These are phyloP conservation scores for Vesta saturnalis DNA, from an alignment of 2,888 invertebrate genomes.

Conservation along the genomic window DNA sequence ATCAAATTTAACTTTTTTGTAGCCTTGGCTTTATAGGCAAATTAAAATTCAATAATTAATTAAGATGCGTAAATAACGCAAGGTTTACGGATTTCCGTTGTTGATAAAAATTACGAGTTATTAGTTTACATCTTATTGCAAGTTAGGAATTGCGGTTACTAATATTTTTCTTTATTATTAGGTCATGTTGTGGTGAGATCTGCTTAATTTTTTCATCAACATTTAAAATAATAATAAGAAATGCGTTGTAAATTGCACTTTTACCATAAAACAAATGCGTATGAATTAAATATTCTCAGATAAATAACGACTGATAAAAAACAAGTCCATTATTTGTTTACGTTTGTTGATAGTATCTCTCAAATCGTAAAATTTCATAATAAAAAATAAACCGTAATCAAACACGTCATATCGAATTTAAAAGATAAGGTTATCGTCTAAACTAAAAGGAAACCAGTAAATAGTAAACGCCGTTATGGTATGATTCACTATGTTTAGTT, in stretches of 20 bases:
- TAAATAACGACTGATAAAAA: not conserved
- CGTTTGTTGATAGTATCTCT: not conserved
- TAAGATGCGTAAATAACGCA: not conserved
- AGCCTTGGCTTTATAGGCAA: no score
- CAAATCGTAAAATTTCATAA: not conserved
- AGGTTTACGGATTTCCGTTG: constrained; percentile 10
- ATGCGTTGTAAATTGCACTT: not conserved
- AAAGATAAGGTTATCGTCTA: not conserved
- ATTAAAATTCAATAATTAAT: not conserved
- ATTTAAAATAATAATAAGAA: not conserved
- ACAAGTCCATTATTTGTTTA: not conserved
- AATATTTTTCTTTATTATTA: constrained; percentile 24
- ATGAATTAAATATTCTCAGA: not conserved
- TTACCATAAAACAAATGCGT: not conserved
- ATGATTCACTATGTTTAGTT: constrained; percentile 7
- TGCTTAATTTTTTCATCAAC: not conserved
- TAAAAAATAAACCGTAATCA: not conserved
- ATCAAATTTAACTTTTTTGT: no score
- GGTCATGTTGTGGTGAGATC: constrained; percentile 31
- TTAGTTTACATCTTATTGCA: constrained; percentile 4
- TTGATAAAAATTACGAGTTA: constrained; percentile 4
- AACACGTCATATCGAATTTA: not conserved
- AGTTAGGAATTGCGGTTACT: constrained; percentile 15
- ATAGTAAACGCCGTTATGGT: not conserved
- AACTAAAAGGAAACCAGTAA: not conserved